Conservation (phyloP, 64 coral and sea anemone genomes). For the Porites australiensis region DNA sequence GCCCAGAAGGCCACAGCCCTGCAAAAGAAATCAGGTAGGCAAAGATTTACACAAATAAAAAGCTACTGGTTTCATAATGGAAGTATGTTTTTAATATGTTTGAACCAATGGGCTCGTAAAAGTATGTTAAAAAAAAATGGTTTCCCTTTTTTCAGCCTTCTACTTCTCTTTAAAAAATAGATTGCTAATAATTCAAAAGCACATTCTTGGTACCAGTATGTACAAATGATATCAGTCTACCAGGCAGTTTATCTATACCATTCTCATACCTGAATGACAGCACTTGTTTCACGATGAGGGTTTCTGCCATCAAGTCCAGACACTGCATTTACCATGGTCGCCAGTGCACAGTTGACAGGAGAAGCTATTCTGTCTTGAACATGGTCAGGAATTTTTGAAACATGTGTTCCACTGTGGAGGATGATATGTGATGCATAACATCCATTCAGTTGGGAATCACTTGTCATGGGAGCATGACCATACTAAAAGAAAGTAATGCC, state of each 20-base stretch:
- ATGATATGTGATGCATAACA: constrained; percentile 97
- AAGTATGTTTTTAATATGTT: no score
- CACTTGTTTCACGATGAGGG: constrained; percentile 45
- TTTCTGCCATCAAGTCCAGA: constrained; percentile 50
- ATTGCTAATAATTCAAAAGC: no score
- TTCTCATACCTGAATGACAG: constrained; percentile 77
- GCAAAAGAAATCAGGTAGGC: background rate
- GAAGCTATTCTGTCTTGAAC: constrained; percentile 81
- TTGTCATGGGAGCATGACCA: constrained; percentile 76
- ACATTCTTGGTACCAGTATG: no score
- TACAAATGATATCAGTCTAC: no score
- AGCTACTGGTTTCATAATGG: no score
- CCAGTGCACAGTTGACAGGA: constrained; percentile 92
- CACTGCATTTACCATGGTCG: constrained; percentile 95
- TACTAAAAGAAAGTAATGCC: constrained; percentile 57
- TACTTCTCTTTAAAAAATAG: no score
- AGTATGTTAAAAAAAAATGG: no score
- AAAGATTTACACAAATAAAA: no score
- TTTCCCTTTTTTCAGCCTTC: no score
- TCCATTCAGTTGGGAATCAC: constrained; percentile 87
- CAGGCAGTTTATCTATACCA: no score
- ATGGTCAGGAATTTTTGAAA: constrained; percentile 77
- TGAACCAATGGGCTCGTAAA: no score
- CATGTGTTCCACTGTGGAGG: constrained; percentile 88
- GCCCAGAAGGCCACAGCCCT: constrained; percentile 94